Conservation (phyloP, 2,797 vertebrate species). For the Artibeus jamaicensis region DNA sequence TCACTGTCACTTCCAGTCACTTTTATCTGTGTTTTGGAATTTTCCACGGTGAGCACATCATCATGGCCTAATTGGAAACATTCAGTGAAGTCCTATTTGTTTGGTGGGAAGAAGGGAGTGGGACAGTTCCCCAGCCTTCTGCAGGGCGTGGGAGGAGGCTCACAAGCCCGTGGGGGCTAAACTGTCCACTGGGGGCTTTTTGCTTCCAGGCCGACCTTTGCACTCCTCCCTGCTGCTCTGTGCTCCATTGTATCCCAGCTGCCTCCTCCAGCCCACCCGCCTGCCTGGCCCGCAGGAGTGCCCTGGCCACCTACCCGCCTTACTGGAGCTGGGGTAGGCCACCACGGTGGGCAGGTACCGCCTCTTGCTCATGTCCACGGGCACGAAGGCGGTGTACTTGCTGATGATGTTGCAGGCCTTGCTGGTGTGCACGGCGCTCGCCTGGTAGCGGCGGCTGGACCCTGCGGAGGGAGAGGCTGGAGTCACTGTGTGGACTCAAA, state of each 20-base stretch:
- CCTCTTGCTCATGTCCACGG: conserved; percentile 92
- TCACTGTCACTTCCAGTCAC: not conserved
- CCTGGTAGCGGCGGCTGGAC: conserved; percentile 89
- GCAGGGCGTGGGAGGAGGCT: not conserved
- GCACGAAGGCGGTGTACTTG: conserved; percentile 93
- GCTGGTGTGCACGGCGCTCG: conserved; percentile 93
- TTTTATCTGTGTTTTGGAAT: not conserved
- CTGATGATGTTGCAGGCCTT: conserved; percentile 95
- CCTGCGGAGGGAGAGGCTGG: conserved; percentile 80
- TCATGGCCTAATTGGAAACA: not conserved
- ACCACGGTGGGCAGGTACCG: conserved; percentile 88
- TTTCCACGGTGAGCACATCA: not conserved
- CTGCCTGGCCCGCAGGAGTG: not conserved
- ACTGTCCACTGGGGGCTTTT: not conserved
- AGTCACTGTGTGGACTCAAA: rapidly evolving
- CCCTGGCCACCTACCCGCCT: not conserved
- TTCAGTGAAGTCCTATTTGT: not conserved
- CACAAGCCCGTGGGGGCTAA: rapidly evolving
- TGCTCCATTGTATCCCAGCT: not conserved
- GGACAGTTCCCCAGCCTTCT: not conserved
- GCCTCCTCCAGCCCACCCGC: rapidly evolving
- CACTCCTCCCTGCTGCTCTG: not conserved
- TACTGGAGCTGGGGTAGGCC: conserved; percentile 87
- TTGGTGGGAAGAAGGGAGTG: not conserved
- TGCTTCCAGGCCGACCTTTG: not conserved